Base-by-base conservation (phyloP, 1,140 invertebrate genomes). In the Dysdera silvatica region DNA sequence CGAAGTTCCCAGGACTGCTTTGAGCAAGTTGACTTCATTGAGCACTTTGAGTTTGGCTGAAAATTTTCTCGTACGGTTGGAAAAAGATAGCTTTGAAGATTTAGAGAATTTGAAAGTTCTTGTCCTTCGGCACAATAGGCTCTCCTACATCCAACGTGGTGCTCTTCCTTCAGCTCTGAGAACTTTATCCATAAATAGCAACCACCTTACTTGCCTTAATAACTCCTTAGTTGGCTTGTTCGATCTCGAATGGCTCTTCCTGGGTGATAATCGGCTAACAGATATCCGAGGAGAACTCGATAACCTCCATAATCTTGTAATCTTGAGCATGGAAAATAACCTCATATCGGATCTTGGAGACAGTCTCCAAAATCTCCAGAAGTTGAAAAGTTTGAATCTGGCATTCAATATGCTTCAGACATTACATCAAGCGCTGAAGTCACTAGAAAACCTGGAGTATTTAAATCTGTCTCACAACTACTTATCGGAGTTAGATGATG, bases 401-500 rank as follows among this genome's bases (percentile, higher is more conserved):
- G 84, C 83, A 0, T 72, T 80, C 68, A 86, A 86, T 70, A 71
- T 78, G 37, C 64, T 86, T 55, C 73, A 67, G 24, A 70, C 63
- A 24, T 67, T 86, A 60, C 82, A 83, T 18, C 61, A 74, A 56
- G 78, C 79, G 64, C 75, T 85, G 66, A 81, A 82, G 45, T 80
- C 81, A 69, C 71, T 85, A 65, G 80, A 78, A 61, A 76, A 79
- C 64, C 71, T 85, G 32, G 74, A 75, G 33, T 76, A 76, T 56
- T 73, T 85, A 48, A 81, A 82, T 73, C 62, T 84, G 31, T 80
- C 79, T 62, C 76, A 84, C 58, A 86, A 85, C 71, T 74, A 76
- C 66, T 67, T 85, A 24, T 73, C 71, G 67, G 72, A 75, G 51
- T 68, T 85, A 49, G 20, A 66, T 59, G n/a, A 53, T 10, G 48